These are phyloP conservation scores for Limnephilus rhombicus DNA, from an alignment of 2,888 invertebrate genomes.

Conservation along the genomic window DNA sequence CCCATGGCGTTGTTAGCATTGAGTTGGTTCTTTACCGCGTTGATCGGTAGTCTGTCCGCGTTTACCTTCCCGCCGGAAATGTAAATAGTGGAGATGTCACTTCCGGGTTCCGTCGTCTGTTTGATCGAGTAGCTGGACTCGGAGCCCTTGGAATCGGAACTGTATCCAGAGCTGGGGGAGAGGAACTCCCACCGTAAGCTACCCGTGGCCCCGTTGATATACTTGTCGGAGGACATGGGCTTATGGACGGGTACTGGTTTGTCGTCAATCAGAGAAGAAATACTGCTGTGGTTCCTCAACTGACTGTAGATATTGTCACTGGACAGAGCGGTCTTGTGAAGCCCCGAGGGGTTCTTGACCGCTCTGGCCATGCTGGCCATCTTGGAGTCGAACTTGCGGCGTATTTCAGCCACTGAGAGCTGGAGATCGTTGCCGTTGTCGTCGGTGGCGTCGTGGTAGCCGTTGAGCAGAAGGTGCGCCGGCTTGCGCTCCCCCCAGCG, in stretches of 20 bases:
- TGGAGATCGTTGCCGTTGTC: conserved; percentile 79
- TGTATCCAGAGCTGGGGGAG: conserved; percentile 68
- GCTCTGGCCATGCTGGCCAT: conserved; percentile 77
- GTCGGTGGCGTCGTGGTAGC: conserved; percentile 74
- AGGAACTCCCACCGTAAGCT: conserved; percentile 67
- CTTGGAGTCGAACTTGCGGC: conserved; percentile 78
- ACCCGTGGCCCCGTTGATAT: conserved; percentile 70
- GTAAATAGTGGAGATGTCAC: conserved; percentile 61
- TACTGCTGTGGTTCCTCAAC: conserved; percentile 68
- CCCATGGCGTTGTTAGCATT: conserved; percentile 77
- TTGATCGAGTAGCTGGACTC: conserved; percentile 55
- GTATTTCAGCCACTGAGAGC: conserved; percentile 79
- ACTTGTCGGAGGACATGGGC: conserved; percentile 73
- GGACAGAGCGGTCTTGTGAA: conserved; percentile 68
- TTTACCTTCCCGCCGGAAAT: conserved; percentile 64
- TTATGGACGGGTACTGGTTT: conserved; percentile 75
- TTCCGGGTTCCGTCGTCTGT: conserved; percentile 59
- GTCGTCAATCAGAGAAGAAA: conserved; percentile 70
- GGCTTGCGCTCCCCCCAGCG: conserved; percentile 73
- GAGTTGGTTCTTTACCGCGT: conserved; percentile 76
- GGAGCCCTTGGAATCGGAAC: conserved; percentile 53
- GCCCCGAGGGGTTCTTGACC: conserved; percentile 71
- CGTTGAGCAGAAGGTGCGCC: conserved; percentile 68
- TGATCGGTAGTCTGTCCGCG: conserved; percentile 71
- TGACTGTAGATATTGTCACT: conserved; percentile 71